Base-by-base conservation (phyloP, 1,140 invertebrate genomes). In the Sipha flava region DNA sequence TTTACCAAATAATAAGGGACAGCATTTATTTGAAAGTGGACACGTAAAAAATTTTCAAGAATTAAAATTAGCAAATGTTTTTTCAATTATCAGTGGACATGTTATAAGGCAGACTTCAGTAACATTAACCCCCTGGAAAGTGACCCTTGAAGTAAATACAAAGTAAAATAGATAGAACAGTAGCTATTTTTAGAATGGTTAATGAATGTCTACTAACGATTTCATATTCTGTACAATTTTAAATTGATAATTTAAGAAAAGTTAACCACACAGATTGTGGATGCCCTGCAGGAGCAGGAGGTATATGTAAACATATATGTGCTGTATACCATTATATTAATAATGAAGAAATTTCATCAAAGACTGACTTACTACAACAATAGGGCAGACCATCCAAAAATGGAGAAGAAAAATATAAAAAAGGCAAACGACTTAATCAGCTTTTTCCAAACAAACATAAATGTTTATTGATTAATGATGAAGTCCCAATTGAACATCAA, bases 21-120 rank as follows among this genome's bases (percentile, higher is more conserved):
- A 52, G 1, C 49, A 0, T 52, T 12, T 52, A 52, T 52, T 52
- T 52, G 21, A 52, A 52, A 52, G 9, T 52, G 49, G 21, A 12
- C 49, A 52, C 9, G 21, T 52, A 52, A 52, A 7, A 0, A 52
- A 52, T 52, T 9, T 52, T 52, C 49, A 52, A 52, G 21, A 23
- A 52, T 52, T 52, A 52, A 52, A 52, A 52, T 52, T 52, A 52
- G 9, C 49, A 81, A 79, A 34, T 66, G 16, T 66, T 34, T 66
- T n/a, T 66, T 66, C 37, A 66, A 34, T 66, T 31, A 66, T 66
- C 62, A 66, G 9, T 66, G 26, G n/a, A 34, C 21, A 52, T 52
- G 49, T 52, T 52, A 21, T 52, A 52, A 52, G 49, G 49, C n/a
- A 52, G 3, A 52, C 29, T 18, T 40, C 29, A 16, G 7, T 66